A percentile compares a stretch with the other conserved stretches of the same genome.
Evolutionary conservation across 2,797 vertebrate genomes (phyloP).

Genomic region (Catamblyrhynchus diadema): DNA sequence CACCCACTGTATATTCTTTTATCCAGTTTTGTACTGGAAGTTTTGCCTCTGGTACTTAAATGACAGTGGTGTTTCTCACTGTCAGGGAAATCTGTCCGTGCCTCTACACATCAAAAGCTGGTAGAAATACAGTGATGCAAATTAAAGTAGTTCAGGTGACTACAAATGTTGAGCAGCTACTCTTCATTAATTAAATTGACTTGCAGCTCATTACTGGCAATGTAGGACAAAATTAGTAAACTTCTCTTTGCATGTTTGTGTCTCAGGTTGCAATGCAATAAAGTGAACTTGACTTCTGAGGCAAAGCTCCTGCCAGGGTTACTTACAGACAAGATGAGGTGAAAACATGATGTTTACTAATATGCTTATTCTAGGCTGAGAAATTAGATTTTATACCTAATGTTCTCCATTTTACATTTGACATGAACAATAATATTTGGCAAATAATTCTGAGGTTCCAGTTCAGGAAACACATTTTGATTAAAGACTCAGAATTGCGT

Average conservation of each 20-base stretch:
- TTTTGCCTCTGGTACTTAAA: not conserved
- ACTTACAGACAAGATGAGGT: not conserved
- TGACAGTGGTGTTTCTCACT: not conserved
- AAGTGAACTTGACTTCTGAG: not conserved
- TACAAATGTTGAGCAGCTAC: not conserved
- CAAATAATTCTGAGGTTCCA: conserved; percentile 8
- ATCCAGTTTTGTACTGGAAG: not conserved
- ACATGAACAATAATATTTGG: not conserved
- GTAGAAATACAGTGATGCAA: not conserved
- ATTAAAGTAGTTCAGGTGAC: not conserved
- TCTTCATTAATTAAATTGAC: conserved; percentile 18
- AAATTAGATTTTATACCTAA: conserved; percentile 2
- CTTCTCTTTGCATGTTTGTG: not conserved
- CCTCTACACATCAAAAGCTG: not conserved
- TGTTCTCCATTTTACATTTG: not conserved
- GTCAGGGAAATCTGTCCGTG: not conserved
- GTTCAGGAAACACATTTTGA: not conserved
- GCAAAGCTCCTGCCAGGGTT: not conserved
- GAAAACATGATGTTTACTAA: not conserved
- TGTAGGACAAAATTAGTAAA: not conserved
- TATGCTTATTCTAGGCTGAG: not conserved
- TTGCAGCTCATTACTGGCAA: not conserved
- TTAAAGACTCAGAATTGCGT: not conserved
- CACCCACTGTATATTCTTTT: not conserved
- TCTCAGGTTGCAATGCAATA: not conserved